Base-by-base conservation (phyloP, 2,888 invertebrate genomes). In the Tetragnatha montana region DNA sequence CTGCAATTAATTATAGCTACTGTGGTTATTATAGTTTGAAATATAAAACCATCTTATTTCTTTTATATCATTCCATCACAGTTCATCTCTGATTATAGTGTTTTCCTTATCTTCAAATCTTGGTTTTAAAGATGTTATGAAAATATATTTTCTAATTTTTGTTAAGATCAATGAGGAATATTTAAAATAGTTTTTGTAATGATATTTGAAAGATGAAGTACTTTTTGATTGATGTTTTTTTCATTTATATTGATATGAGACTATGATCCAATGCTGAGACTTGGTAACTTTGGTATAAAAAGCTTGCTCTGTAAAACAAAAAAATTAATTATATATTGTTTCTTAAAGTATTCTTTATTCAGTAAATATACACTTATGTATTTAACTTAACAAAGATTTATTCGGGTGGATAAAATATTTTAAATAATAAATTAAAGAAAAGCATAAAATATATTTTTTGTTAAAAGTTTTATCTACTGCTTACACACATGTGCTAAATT, bases 271-370 rank as follows among this genome's bases (percentile, higher is more conserved):
- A 92, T 92, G 89, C 91, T 92, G 70, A 92, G 78, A 50, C 92
- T 92, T 81, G 92, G 92, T 84, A 92, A 89, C 85, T 92, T 92
- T 14, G 92, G 92, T 81, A 92, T 92, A 91, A 92, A 92, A 22
- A 92, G 92, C 74, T 92, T 92, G 78, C 92, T 92, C 90, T 92
- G 92, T 91, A 86, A 86, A 3, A 49, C 10, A 73, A 81, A 22
- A 79, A 69, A 8, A 78, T 91, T 60, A 80, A 49, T 12, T 19
- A 74, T 74, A 14, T 17, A 1, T 79, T 71, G 71, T 71, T n/a
- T n/a, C 60, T 60, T 6, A 60, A 60, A n/a, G n/a, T n/a, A n/a
- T n/a, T n/a, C n/a, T n/a, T n/a, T n/a, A n/a, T n/a, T n/a, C n/a
- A n/a, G n/a, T n/a, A n/a, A n/a, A n/a, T n/a, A n/a, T n/a, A n/a